phyloP scores from a whole-genome alignment of 2,797 vertebrate species.

The Pseudochirops cupreus region DNA sequence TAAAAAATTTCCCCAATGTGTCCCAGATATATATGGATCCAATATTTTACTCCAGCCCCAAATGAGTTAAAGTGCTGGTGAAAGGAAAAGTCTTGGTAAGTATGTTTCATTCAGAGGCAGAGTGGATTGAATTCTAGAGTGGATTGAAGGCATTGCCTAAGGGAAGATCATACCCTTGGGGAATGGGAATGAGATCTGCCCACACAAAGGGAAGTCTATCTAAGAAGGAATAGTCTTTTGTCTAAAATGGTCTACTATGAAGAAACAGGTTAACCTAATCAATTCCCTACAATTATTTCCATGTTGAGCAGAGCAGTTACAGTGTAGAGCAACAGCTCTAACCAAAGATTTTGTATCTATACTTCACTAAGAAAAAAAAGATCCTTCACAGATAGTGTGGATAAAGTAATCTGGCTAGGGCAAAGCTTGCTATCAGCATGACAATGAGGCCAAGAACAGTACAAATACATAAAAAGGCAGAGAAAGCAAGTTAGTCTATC shows the following conservation, averaged over 20 bases:
- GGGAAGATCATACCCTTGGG: not conserved
- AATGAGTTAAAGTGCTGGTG: not conserved
- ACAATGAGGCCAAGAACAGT: not conserved
- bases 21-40: not conserved
- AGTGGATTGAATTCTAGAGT: not conserved
- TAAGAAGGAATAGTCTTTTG: not conserved
- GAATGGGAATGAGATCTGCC: not conserved
- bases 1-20: not conserved
- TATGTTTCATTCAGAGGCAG: not conserved
- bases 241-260: not conserved
- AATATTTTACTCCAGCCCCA: not conserved
- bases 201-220: not conserved
- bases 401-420: not conserved
- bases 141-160: not conserved
- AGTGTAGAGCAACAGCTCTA: constrained; percentile 4
- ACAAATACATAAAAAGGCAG: constrained; percentile 6
- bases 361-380: constrained; percentile 1
- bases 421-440: constrained; percentile 18
- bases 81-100: not conserved
- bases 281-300: not conserved
- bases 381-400: not conserved
- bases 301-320: not conserved
- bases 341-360: not conserved
- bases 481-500: constrained; percentile 4
- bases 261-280: not conserved